Conservation (phyloP, 2,888 invertebrate genomes). For the Dione vanillae region DNA sequence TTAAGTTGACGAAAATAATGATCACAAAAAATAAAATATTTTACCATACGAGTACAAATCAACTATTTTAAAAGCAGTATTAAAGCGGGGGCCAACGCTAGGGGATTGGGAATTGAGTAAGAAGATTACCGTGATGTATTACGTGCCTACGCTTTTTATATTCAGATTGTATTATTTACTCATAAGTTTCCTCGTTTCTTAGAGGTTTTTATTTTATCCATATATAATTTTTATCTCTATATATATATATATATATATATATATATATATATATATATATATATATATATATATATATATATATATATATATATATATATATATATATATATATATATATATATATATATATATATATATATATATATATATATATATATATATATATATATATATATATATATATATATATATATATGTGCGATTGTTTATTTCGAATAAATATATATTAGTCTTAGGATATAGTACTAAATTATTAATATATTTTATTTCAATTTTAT, state of each 20-base stretch:
- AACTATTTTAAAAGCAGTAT: constrained; percentile 36
- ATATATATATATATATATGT: no score
- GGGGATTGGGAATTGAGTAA: constrained; percentile 72
- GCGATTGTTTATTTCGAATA: no score
- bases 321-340: no score
- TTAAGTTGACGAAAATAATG: constrained; percentile 33
- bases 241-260: not conserved
- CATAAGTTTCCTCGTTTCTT: constrained; percentile 23
- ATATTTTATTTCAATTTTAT: no score
- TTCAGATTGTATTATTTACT: constrained; percentile 41
- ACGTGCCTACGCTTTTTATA: constrained; percentile 57
- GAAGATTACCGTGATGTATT: constrained; percentile 80
- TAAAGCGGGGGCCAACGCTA: constrained; percentile 47
- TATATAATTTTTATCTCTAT: not conserved
- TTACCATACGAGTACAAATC: constrained; percentile 34
- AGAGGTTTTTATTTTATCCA: not conserved
- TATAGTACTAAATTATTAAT: no score
- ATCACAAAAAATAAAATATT: constrained; percentile 21
- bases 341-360: no score
- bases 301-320: no score
- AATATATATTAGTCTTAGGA: no score
- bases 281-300: no score
- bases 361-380: no score
- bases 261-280: not conserved
- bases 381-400: no score